Base-by-base conservation (phyloP, 2,113 vertebrate species). In the Epinephelus lanceolatus region DNA sequence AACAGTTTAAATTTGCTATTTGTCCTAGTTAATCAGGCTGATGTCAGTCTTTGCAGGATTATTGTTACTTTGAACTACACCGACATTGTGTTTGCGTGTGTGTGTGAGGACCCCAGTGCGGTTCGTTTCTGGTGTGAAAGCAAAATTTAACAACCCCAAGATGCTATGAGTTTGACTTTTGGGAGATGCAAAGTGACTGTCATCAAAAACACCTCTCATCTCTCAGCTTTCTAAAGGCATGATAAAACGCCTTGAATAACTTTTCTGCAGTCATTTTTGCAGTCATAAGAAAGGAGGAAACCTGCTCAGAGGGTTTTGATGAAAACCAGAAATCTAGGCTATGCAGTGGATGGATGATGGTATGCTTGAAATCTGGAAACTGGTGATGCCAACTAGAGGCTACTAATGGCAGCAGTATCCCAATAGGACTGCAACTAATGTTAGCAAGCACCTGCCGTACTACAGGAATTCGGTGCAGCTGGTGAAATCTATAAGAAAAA, bases 11-110 rank as follows among this genome's bases (percentile, higher is more conserved):
- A 76, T 86, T 80, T 63, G 25, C 73, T 84, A 21, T 92, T 86
- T 89, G 80, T 93, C 80, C 81, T 78, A 45, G 51, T 86, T 87
- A 89, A 92, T 86, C 71, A 81, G 69, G 72, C 42, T 56, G 55
- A 86, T 70, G 65, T 6, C 51, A 72, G 55, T 52, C 49, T 78
- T 78, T 71, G 68, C 14, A 18, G 78, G 78, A 70, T 86, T 52
- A 45, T 33, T 83, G 60, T 67, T 69, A 37, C 42, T 75, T 81
- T 74, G 57, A 68, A 78, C 27, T 27, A 30, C 86, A 76, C 17
- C 37, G 40, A 74, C 33, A 67, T 0, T 55, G 6, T 75, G 53
- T 23, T 45, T 17, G 19, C 14, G 7, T 12, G 3, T 19, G 45
- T 11, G 60, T 21, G 8, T 23, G 1, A 14, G n/a, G 13, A 19